Evolutionary conservation across 1,140 invertebrate genomes (phyloP), one percentile per base, ranked within the genome.

Genomic region (Alviniconcha marisindica): DNA sequence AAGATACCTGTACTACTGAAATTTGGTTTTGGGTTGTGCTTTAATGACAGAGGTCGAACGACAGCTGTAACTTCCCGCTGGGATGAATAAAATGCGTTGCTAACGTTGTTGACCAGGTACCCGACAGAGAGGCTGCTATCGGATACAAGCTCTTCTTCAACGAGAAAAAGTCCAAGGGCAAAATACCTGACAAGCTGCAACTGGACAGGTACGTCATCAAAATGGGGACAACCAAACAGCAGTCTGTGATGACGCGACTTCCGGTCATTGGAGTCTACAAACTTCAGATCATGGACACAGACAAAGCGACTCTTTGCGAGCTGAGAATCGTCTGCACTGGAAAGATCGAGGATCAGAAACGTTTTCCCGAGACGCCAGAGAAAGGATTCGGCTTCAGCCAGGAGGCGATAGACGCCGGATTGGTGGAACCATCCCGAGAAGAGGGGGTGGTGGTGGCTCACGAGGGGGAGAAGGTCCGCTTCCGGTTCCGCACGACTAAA

Each of bases 401-500:
- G 60, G 78, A 33, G 36, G 78, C 78, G 1, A n/a, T 80, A 14
- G 56, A 80, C 24, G 38, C 60, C 1, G 78, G 78, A 1, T 24
- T 80, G n/a, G 56, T 80, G 54, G 78, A 80, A 33, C 24, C 40
- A 3, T 80, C 78, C 24, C 56, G 78, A 12, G 78, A 80, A 33
- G 78, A 80, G 0, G 78, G 78, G 18, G 33, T 80, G 54, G 31
- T 80, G 36, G 78, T 80, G 78, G 78, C 60, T 5, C 36, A 21
- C 12, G 78, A 80, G 40, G 78, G 78, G 1, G 78, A 80, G n/a
- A 80, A 42, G 56, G 60, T 80, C n/a, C 60, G 78, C 10, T 66
- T 80, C 38, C 21, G 38, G 3, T 80, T 80, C 40, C 78, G 78
- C 56, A 66, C 60, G 24, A 33, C 31, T 14, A 38, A 66, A n/a